Evolutionary conservation across 1,140 invertebrate genomes (phyloP), one percentile per base, ranked within the genome.

Genomic region (Danaus plexippus): DNA sequence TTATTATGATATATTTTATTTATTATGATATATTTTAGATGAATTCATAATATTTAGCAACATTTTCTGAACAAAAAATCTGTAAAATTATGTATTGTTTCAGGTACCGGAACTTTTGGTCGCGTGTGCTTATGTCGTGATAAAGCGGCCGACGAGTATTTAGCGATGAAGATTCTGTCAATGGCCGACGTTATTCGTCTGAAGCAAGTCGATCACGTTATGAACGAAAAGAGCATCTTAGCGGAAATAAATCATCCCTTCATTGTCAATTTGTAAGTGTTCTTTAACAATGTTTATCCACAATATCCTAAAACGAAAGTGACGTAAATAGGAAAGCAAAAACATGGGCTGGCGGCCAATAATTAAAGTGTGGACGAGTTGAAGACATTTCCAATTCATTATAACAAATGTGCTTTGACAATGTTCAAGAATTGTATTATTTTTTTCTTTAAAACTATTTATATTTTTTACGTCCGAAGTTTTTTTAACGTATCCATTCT

Each of bases 101-200:
- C 87, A 97, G 96, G 96, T 54, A 98, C 96, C 9, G 96, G 96
- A 50, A 98, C 96, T 15, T 98, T 98, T 86, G 97, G 96, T 9
- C 90, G 96, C 44, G 97, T 98, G 7, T 93, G 95, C 40, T 86
- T 98, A 22, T 95, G 94, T 74, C 90, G 92, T 57, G 93, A 97
- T 79, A 94, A 93, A 72, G 87, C 90, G n/a, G 91, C 91, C 10
- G 90, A 92, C 62, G 91, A 92, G 69, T 97, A 94, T 75, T 91
- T 91, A 69, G 96, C 96, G 22, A 92, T 98, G 88, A 98, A 98
- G 88, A 95, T 97, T 58, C 89, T 98, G 58, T 92, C 94, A 40
- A 96, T 98, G 84, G 90, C 93, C 42, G 96, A 97, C 81, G 94
- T 98, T 41, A 96, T 98, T 69, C 90, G 95, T 73, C 87, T 98